Conservation (phyloP, 2,888 invertebrate species). For the Drosophila testacea region DNA sequence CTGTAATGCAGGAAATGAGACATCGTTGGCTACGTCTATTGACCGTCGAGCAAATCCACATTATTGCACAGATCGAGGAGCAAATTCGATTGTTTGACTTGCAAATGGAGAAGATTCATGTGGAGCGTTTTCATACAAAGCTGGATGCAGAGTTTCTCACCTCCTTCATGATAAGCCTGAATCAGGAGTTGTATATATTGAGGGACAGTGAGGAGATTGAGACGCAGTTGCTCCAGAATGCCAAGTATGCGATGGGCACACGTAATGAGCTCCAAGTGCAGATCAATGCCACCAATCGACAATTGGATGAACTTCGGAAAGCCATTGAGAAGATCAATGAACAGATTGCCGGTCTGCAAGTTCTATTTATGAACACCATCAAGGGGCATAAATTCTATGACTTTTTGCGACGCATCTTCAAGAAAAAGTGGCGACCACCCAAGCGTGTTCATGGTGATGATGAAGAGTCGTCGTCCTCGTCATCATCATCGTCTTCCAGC, state of each 20-base stretch:
- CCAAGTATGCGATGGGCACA: conserved; percentile 86
- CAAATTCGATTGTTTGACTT: conserved; percentile 89
- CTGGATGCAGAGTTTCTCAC: conserved; percentile 87
- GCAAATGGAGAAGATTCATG: conserved; percentile 86
- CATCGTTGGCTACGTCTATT: conserved; percentile 84
- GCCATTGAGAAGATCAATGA: conserved; percentile 83
- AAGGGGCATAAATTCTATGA: conserved; percentile 91
- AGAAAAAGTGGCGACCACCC: conserved; percentile 91
- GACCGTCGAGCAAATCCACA: conserved; percentile 88
- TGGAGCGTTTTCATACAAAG: conserved; percentile 87
- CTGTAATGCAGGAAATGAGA: conserved; percentile 69
- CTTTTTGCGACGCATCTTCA: conserved; percentile 92
- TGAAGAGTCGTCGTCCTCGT: conserved; percentile 86
- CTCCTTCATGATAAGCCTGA: conserved; percentile 88
- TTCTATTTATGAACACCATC: conserved; percentile 87
- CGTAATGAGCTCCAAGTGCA: conserved; percentile 85
- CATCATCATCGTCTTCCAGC: conserved; percentile 86
- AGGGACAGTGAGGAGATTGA: conserved; percentile 91
- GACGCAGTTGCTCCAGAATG: conserved; percentile 87
- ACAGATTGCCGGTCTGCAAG: conserved; percentile 86
- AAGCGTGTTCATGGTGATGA: conserved; percentile 87
- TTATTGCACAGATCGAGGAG: conserved; percentile 87
- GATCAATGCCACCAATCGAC: conserved; percentile 75
- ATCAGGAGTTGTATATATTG: conserved; percentile 91
- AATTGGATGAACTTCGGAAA: conserved; percentile 78